These are phyloP conservation scores for Archaeoteleia sp. DNA, from an alignment of 2,888 invertebrate species.

Conservation along the genomic window DNA sequence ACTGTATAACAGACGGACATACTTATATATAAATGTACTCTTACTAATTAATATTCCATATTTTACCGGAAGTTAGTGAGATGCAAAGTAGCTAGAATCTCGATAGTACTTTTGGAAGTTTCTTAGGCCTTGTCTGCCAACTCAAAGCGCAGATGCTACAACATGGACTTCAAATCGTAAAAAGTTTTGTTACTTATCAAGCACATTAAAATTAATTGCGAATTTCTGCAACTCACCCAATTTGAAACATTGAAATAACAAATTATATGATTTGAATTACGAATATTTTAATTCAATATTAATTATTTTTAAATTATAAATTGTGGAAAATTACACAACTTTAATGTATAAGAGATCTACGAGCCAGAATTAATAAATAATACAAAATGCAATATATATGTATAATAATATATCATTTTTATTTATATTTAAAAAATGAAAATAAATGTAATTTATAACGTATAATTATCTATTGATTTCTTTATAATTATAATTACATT, in stretches of 20 bases:
- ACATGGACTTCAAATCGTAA: conserved; percentile 21
- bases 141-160: conserved; percentile 35
- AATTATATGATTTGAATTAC: conserved; percentile 8
- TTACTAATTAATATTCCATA: conserved; percentile 45
- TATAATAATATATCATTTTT: too few relatives aligned
- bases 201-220: conserved; percentile 19
- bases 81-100: conserved; percentile 34
- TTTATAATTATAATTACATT: too few relatives aligned
- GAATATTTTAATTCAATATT: too few relatives aligned
- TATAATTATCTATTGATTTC: too few relatives aligned
- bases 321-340: too few relatives aligned
- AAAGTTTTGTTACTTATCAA: conserved; percentile 18
- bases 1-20: conserved; percentile 10
- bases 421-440: too few relatives aligned
- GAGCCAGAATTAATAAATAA: too few relatives aligned
- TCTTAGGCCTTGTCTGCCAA: conserved; percentile 36
- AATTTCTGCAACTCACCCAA: conserved; percentile 16
- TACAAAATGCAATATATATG: too few relatives aligned
- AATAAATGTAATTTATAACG: too few relatives aligned
- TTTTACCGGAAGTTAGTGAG: conserved; percentile 40
- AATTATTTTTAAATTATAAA: too few relatives aligned
- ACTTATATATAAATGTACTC: conserved; percentile 18
- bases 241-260: conserved; percentile 18
- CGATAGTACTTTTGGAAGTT: conserved; percentile 40
- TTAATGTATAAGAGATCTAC: too few relatives aligned